A percentile compares a stretch with the other conserved stretches of the same genome.
phyloP scores from a whole-genome alignment of 2,888 invertebrate species.

The Caenorhabditis sp. region DNA sequence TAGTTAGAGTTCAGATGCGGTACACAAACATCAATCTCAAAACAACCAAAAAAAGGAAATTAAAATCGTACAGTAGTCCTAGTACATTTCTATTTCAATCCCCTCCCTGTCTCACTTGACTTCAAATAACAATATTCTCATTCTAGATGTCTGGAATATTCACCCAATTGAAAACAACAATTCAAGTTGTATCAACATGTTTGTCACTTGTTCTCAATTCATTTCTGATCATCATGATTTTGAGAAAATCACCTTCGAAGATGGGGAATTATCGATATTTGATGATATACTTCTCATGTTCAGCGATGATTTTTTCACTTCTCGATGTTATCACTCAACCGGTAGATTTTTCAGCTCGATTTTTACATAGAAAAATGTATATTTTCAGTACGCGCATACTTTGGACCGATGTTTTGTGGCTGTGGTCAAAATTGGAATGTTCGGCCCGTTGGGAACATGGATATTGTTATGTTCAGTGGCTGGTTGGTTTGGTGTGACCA shows the following conservation, averaged over 20 bases:
- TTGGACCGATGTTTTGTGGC: not conserved
- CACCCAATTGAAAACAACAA: not conserved
- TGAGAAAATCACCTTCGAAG: constrained; percentile 27
- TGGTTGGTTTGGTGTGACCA: not conserved
- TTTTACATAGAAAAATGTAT: not conserved
- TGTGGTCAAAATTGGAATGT: not conserved
- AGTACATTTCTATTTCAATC: too few relatives aligned
- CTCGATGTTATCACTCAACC: constrained; percentile 16
- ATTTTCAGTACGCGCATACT: constrained; percentile 21
- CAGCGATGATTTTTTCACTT: constrained; percentile 26
- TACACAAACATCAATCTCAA: too few relatives aligned
- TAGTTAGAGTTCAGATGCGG: too few relatives aligned
- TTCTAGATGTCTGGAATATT: too few relatives aligned
- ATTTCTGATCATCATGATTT: constrained; percentile 18
- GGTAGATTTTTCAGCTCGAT: constrained; percentile 8
- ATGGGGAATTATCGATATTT: constrained; percentile 31
- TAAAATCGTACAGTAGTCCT: too few relatives aligned
- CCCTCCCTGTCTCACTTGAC: too few relatives aligned
- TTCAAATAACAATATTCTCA: too few relatives aligned
- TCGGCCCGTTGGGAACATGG: not conserved
- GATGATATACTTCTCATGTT: constrained; percentile 33
- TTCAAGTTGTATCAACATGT: constrained; percentile 16
- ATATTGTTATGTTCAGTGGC: not conserved
- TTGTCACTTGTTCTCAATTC: constrained; percentile 18
- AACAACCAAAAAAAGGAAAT: too few relatives aligned